Percentiles rank a stretch among this genome's conserved stretches.
These are phyloP conservation scores for Rhagonycha fulva DNA, from an alignment of 2,888 invertebrate genomes.

Conservation along the genomic window DNA sequence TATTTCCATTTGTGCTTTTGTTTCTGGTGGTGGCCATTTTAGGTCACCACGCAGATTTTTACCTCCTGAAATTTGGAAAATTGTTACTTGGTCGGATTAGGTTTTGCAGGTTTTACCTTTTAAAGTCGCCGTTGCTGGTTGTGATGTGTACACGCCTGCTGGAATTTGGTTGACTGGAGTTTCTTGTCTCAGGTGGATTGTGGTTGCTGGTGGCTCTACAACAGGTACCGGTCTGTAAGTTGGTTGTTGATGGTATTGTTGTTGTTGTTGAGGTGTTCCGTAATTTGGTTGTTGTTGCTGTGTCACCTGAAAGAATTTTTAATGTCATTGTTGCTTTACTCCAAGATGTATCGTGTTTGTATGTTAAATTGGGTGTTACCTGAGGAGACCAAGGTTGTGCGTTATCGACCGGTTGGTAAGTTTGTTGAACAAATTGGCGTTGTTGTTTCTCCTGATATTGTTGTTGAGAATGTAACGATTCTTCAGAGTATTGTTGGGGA, in stretches of 20 bases:
- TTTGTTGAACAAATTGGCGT: slow-evolving; percentile 31
- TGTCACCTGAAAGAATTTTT: neutral
- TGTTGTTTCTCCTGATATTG: slow-evolving; percentile 33
- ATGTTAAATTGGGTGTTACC: neutral
- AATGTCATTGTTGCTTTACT: neutral
- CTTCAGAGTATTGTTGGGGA: slow-evolving; percentile 5
- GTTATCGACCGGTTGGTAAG: slow-evolving; percentile 28
- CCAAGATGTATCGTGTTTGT: neutral
- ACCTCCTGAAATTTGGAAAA: slow-evolving; percentile 61
- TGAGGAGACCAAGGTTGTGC: neutral
- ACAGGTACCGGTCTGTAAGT: slow-evolving; percentile 35
- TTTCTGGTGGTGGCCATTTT: slow-evolving; percentile 85
- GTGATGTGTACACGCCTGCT: slow-evolving; percentile 75
- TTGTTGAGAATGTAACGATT: neutral
- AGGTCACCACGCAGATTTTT: slow-evolving; percentile 84
- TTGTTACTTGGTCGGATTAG: neutral
- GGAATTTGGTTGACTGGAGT: slow-evolving; percentile 77
- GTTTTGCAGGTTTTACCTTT: slow-evolving; percentile 59
- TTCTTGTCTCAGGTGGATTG: slow-evolving; percentile 73
- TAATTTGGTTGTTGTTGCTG: slow-evolving; percentile 16
- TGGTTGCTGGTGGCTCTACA: slow-evolving; percentile 68
- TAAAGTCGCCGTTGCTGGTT: slow-evolving; percentile 77
- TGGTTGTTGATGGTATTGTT: slow-evolving; percentile 33
- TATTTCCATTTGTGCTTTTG: slow-evolving; percentile 72
- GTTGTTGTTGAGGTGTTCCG: slow-evolving; percentile 2